Percentiles rank a stretch among this genome's conserved stretches.
These are phyloP conservation scores for Peromyscus nudipes DNA, from an alignment of 2,797 vertebrate species.

Conservation along the genomic window DNA sequence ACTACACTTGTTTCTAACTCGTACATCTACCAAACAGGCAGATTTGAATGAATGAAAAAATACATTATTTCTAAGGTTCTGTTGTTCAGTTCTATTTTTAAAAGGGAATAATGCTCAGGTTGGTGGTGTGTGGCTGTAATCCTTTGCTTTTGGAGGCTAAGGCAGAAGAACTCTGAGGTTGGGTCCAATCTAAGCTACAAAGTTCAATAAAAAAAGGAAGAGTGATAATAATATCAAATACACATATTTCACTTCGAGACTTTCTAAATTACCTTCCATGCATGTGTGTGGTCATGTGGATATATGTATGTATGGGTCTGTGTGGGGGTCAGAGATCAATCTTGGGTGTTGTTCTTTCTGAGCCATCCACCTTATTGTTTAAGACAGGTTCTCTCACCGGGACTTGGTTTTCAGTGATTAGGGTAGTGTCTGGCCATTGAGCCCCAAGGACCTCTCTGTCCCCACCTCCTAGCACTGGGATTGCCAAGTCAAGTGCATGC, in stretches of 20 bases:
- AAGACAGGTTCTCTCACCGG: background rate
- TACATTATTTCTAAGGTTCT: conserved; percentile 24
- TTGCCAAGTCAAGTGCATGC: background rate
- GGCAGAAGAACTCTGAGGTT: background rate
- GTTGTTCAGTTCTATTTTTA: conserved; percentile 11
- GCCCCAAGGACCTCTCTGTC: background rate
- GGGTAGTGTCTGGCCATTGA: background rate
- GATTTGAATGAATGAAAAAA: background rate
- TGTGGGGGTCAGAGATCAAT: background rate
- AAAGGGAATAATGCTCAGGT: background rate
- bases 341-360: background rate
- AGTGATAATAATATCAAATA: conserved; percentile 20
- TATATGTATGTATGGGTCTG: background rate
- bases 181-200: background rate
- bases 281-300: background rate
- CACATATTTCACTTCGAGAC: background rate
- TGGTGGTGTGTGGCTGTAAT: background rate
- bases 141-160: background rate
- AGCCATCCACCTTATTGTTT: background rate
- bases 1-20: background rate
- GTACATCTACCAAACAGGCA: background rate
- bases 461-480: background rate
- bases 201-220: background rate
- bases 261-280: background rate
- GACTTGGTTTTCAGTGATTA: background rate